Evolutionary conservation across 2,888 invertebrate species (phyloP).

Genomic region (Beris morrisii): DNA sequence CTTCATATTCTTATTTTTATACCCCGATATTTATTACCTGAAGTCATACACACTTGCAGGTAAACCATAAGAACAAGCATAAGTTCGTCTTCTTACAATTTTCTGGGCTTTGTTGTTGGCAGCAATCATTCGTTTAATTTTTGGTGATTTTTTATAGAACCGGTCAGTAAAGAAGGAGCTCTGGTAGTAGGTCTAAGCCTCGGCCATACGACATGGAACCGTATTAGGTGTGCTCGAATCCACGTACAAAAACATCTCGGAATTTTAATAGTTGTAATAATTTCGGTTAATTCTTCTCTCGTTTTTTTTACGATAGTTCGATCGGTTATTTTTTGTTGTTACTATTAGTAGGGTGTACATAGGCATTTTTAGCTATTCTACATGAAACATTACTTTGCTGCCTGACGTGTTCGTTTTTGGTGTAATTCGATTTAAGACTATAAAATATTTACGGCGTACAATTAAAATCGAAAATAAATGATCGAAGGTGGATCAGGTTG

Average conservation of each 20-base stretch:
- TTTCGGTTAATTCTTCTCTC: constrained; percentile 1
- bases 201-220: too few relatives aligned
- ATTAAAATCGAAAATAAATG: constrained; percentile 1
- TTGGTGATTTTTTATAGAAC: constrained; percentile 7
- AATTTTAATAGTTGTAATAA: constrained; percentile 11
- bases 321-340: neutral
- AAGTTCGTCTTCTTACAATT: neutral
- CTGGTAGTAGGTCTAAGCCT: too few relatives aligned
- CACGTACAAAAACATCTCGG: neutral
- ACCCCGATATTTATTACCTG: constrained; percentile 3
- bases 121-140: neutral
- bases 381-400: neutral
- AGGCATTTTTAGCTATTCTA: neutral
- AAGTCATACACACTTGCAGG: constrained; percentile 5
- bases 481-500: constrained; percentile 1
- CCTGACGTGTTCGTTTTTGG: neutral
- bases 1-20: neutral
- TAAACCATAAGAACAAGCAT: too few relatives aligned
- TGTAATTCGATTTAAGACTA: neutral
- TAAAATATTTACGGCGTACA: constrained; percentile 1
- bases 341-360: neutral
- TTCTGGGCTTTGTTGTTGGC: neutral
- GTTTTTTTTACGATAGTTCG: neutral
- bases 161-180: neutral
- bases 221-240: too few relatives aligned